Evolutionary conservation across 2,888 invertebrate species (phyloP).

Genomic region (Lasioglossum marginatum): DNA sequence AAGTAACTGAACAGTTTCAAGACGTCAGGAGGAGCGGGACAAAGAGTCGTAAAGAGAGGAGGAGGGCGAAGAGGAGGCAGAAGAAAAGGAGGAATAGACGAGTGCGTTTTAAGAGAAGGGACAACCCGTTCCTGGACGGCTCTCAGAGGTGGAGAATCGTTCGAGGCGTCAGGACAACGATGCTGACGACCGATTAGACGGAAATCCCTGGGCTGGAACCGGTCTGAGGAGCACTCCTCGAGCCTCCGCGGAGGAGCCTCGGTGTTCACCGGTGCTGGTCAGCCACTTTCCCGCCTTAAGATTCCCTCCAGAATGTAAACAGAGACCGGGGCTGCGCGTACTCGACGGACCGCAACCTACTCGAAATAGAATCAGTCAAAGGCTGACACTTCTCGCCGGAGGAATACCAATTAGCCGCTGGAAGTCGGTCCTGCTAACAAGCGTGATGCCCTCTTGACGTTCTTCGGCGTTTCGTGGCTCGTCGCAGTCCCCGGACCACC

Average conservation of each 20-base stretch:
- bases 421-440: slow-evolving; percentile 62
- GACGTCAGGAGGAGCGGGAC: not conserved
- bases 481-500: slow-evolving; percentile 59
- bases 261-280: slow-evolving; percentile 49
- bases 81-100: not conserved
- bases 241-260: slow-evolving; percentile 21
- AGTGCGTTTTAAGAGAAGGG: slow-evolving; percentile 10
- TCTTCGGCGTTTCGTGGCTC: slow-evolving; percentile 47
- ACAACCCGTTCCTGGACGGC: slow-evolving; percentile 13
- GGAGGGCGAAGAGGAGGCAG: not conserved
- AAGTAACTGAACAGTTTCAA: not conserved
- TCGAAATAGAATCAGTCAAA: slow-evolving; percentile 68
- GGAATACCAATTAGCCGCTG: slow-evolving; percentile 69
- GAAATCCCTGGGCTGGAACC: slow-evolving; percentile 56
- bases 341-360: slow-evolving; percentile 43
- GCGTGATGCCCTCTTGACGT: slow-evolving; percentile 60
- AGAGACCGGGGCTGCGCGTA: slow-evolving; percentile 15
- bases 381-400: slow-evolving; percentile 58
- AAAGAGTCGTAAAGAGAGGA: not conserved
- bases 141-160: slow-evolving; percentile 14
- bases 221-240: slow-evolving; percentile 49
- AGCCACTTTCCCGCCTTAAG: slow-evolving; percentile 55
- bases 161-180: slow-evolving; percentile 40
- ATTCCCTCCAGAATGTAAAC: slow-evolving; percentile 65
- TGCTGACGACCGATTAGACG: slow-evolving; percentile 54